A percentile compares a stretch with the other conserved stretches of the same genome.
Evolutionary conservation across 2,113 vertebrate genomes (phyloP).

Genomic region (Malurus melanocephalus): DNA sequence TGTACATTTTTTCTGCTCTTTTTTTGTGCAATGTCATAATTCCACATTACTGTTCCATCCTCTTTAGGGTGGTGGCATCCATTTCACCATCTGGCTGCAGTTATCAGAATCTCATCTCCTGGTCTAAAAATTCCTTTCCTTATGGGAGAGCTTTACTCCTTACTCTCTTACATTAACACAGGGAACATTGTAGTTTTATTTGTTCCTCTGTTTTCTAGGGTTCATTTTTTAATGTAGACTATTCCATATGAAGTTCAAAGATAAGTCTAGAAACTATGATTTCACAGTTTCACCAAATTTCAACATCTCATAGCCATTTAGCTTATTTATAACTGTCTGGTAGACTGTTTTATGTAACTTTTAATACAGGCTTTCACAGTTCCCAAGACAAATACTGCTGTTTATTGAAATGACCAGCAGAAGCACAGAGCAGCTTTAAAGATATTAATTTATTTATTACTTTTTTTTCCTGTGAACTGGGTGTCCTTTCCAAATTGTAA

Average conservation of each 20-base stretch:
- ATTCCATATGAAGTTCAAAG: background rate
- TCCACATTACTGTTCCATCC: background rate
- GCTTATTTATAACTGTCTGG: conserved; percentile 42
- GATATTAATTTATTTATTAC: background rate
- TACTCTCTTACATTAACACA: background rate
- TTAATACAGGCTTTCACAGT: background rate
- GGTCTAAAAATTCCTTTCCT: background rate
- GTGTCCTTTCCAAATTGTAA: background rate
- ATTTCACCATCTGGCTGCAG: background rate
- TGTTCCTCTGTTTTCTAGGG: background rate
- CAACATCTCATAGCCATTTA: conserved; percentile 8
- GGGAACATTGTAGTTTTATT: background rate
- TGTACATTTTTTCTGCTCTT: background rate
- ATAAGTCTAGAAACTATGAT: background rate
- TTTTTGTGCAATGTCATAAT: background rate
- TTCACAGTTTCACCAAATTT: conserved; percentile 24
- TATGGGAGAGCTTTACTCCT: background rate
- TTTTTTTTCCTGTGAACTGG: background rate
- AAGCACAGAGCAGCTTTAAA: background rate
- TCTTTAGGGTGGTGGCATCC: background rate
- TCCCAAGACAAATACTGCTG: conserved; percentile 17
- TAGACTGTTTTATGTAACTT: conserved; percentile 14
- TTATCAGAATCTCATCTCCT: background rate
- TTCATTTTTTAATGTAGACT: conserved; percentile 8
- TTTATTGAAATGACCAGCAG: conserved; percentile 31